Percentiles rank a stretch among this genome's conserved stretches.
These are phyloP conservation scores for Linurgus olivaceus DNA, from an alignment of 2,797 vertebrate genomes.

Conservation along the genomic window DNA sequence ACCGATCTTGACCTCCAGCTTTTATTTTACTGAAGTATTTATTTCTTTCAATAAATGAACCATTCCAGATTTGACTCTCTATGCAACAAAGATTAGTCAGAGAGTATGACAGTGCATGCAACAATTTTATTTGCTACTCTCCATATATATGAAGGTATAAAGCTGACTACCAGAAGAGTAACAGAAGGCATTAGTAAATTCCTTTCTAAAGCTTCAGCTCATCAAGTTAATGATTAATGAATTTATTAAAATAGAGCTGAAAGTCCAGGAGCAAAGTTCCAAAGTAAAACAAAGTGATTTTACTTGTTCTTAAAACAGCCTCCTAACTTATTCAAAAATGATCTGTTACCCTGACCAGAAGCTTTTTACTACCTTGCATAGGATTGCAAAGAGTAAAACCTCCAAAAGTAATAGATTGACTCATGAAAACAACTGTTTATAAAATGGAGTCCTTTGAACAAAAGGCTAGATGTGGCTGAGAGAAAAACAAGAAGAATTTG, in stretches of 20 bases:
- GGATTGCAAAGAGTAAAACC: neutral
- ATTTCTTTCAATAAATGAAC: neutral
- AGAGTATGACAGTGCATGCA: neutral
- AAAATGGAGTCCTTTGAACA: neutral
- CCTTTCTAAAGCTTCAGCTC: neutral
- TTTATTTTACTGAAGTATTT: constrained; percentile 21
- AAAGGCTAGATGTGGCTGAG: neutral
- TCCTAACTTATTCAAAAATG: neutral
- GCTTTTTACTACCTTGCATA: neutral
- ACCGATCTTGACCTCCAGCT: neutral
- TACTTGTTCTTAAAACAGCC: neutral
- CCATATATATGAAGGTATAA: neutral
- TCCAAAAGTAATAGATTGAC: neutral
- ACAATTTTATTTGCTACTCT: neutral
- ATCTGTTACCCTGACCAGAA: neutral
- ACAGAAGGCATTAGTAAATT: neutral
- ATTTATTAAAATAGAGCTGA: neutral
- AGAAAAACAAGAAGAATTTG: neutral
- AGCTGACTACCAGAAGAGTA: neutral
- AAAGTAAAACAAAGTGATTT: neutral
- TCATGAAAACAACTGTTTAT: neutral
- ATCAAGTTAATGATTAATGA: neutral
- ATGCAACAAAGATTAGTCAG: neutral
- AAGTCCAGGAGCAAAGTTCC: neutral
- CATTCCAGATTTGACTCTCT: neutral